Percentiles rank a stretch among this genome's conserved stretches.
These are phyloP conservation scores for Tubulanus polymorphus DNA, from an alignment of 2,888 invertebrate genomes.

Conservation along the genomic window DNA sequence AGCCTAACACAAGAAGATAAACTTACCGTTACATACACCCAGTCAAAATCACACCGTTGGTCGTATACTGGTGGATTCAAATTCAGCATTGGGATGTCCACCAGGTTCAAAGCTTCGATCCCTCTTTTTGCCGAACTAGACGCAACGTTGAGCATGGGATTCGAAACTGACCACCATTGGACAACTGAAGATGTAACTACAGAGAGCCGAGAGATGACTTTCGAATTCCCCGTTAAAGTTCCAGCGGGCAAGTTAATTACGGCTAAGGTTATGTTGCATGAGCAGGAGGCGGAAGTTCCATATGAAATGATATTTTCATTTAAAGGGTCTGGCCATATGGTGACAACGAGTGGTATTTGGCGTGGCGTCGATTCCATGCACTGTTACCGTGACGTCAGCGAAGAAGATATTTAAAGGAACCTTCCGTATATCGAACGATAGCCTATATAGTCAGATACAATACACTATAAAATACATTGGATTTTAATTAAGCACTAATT, in stretches of 20 bases:
- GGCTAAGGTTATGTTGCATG: background rate
- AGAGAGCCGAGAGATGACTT: background rate
- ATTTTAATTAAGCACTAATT: too few relatives aligned
- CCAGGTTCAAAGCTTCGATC: background rate
- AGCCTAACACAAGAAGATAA: background rate
- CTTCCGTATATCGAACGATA: too few relatives aligned
- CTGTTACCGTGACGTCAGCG: background rate
- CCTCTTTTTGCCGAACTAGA: background rate
- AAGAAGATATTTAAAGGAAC: background rate
- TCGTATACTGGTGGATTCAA: background rate
- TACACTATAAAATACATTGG: too few relatives aligned
- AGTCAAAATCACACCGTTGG: background rate
- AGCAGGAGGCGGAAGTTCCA: background rate
- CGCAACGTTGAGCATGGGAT: background rate
- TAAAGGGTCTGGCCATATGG: background rate
- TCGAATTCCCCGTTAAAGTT: background rate
- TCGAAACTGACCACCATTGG: background rate
- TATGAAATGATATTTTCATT: background rate
- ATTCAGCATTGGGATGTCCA: background rate
- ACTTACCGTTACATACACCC: background rate
- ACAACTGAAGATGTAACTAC: background rate
- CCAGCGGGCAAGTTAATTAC: background rate
- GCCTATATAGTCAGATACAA: too few relatives aligned
- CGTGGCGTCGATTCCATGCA: background rate
- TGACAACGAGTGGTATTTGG: background rate